A percentile compares a stretch with the other conserved stretches of the same genome.
Evolutionary conservation across 1,140 invertebrate species (phyloP).

Genomic region (Penaeus indicus): DNA sequence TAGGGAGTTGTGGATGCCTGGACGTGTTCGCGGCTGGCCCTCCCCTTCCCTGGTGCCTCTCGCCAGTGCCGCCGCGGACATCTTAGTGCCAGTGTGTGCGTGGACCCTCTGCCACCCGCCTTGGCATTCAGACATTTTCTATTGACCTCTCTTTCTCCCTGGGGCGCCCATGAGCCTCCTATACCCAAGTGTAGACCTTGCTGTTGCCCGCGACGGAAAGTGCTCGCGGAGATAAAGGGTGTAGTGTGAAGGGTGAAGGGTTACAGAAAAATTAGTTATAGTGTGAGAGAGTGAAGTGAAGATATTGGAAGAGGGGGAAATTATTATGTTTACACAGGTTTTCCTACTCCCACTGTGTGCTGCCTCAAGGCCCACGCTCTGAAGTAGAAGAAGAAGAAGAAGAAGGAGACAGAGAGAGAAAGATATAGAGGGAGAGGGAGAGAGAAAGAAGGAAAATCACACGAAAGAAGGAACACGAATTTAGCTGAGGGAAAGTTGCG

Average conservation of each 20-base stretch:
- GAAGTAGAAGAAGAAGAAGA: neutral
- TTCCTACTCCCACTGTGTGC: no score
- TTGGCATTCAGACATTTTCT: conserved; percentile 47
- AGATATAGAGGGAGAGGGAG: conserved; percentile 10
- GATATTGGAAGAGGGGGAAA: no score
- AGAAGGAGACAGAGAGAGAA: conserved; percentile 12
- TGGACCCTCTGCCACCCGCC: conserved; percentile 40
- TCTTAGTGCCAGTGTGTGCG: conserved; percentile 49
- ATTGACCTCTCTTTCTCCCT: conserved; percentile 46
- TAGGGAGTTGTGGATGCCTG: neutral
- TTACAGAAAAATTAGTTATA: no score
- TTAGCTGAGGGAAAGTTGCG: no score
- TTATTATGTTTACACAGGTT: no score
- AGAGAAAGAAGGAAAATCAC: neutral
- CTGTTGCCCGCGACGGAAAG: neutral
- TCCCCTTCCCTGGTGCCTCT: conserved; percentile 30
- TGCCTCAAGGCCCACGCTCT: no score
- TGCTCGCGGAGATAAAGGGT: neutral
- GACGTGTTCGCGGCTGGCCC: neutral
- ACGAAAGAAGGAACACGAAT: no score
- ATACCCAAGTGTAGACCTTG: neutral
- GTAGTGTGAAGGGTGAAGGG: conserved; percentile 2
- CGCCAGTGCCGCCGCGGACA: conserved; percentile 57
- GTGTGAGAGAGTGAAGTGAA: no score
- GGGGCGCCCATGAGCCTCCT: conserved; percentile 19